Evolutionary conservation across 2,797 vertebrate species (phyloP).

Genomic region (Ambastaia sidthimunki): DNA sequence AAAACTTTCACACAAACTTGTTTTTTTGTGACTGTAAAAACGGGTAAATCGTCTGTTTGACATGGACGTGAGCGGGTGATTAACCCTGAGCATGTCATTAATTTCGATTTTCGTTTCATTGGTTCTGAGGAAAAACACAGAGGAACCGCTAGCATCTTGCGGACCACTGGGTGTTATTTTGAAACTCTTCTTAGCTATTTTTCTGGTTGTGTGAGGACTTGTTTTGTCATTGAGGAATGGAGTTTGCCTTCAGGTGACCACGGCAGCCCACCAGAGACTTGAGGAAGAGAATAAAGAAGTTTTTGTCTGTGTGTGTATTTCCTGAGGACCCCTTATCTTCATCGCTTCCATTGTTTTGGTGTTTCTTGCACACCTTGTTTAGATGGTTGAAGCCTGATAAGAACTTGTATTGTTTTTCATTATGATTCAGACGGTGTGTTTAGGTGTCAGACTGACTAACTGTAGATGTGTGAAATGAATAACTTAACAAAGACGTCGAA

Average conservation of each 20-base stretch:
- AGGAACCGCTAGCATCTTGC: neutral
- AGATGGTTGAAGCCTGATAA: constrained; percentile 28
- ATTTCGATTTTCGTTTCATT: neutral
- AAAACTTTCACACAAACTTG: neutral
- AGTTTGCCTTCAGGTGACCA: constrained; percentile 49
- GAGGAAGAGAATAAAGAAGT: constrained; percentile 37
- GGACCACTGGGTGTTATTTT: constrained; percentile 14
- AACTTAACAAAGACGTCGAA: constrained; percentile 31
- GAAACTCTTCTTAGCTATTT: constrained; percentile 28
- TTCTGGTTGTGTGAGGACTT: constrained; percentile 43
- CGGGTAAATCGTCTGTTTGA: constrained; percentile 16
- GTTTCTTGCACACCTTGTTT: constrained; percentile 25
- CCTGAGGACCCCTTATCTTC: neutral
- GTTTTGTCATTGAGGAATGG: constrained; percentile 53
- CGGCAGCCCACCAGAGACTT: constrained; percentile 37
- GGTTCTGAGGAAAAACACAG: neutral
- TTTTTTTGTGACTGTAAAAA: neutral
- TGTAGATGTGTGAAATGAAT: constrained; percentile 44
- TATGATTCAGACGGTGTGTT: constrained; percentile 15
- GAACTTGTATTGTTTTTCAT: constrained; percentile 29
- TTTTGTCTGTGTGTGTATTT: constrained; percentile 3
- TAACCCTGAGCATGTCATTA: constrained; percentile 14
- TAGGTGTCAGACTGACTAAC: constrained; percentile 28
- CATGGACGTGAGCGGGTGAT: neutral
- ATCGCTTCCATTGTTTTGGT: constrained; percentile 6